Evolutionary conservation across 2,888 invertebrate genomes (phyloP).

Genomic region (Sussaba pulchella): DNA sequence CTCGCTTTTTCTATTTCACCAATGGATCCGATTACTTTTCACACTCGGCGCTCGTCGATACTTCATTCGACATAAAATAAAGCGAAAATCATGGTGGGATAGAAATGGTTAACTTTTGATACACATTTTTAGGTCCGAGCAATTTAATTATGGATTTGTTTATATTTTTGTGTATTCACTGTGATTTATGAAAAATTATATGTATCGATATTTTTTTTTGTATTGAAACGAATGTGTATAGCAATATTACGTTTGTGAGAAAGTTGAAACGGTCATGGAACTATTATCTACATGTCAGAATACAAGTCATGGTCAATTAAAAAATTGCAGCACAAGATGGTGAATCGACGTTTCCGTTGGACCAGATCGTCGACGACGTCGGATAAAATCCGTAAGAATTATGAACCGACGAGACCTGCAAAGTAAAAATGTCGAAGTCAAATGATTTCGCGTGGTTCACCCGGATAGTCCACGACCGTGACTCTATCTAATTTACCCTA

Average conservation of each 20-base stretch:
- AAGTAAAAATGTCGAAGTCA: constrained; percentile 61
- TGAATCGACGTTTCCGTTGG: constrained; percentile 7
- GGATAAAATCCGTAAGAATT: constrained; percentile 54
- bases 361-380: background rate
- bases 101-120: constrained; percentile 12
- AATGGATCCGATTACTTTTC: constrained; percentile 59
- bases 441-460: constrained; percentile 40
- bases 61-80: constrained; percentile 19
- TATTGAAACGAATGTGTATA: no score
- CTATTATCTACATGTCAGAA: no score
- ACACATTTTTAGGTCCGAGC: background rate
- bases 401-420: constrained; percentile 49
- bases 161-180: no score
- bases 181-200: no score
- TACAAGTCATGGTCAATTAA: background rate
- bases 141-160: no score
- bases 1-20: constrained; percentile 49
- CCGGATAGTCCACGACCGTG: constrained; percentile 62
- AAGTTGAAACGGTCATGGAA: no score
- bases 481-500: constrained; percentile 70
- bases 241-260: no score
- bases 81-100: background rate
- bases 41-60: constrained; percentile 49
- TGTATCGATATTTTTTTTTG: no score
- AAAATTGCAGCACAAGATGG: background rate